Percentiles rank a stretch among this genome's conserved stretches.
phyloP scores from a whole-genome alignment of 2,113 vertebrate species.

The Oreochromis tanganicae region DNA sequence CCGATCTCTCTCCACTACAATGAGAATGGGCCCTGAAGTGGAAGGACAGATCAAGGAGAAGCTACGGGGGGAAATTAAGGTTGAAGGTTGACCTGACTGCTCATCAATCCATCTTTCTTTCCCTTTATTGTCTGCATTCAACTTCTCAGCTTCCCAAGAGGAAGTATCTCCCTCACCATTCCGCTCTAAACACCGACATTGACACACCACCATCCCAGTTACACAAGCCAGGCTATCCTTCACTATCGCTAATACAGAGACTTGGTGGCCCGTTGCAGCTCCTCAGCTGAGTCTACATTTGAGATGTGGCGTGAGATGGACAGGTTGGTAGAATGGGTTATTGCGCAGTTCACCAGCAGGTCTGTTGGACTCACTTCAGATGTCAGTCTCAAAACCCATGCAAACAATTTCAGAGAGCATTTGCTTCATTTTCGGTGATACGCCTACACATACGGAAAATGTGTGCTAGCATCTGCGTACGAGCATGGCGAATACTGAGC shows the following conservation, averaged over 20 bases:
- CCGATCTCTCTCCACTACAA: constrained; percentile 78
- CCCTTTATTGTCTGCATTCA: neutral
- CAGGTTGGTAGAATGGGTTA: constrained; percentile 31
- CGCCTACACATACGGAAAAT: neutral
- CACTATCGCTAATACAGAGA: neutral
- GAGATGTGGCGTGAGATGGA: constrained; percentile 33
- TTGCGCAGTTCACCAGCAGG: constrained; percentile 53
- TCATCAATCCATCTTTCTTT: neutral
- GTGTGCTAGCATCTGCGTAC: neutral
- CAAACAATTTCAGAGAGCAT: neutral
- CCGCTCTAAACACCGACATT: neutral
- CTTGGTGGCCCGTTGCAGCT: neutral
- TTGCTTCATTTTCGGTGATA: constrained; percentile 8
- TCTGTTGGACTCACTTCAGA: constrained; percentile 57
- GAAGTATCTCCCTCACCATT: constrained; percentile 30
- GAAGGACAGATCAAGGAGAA: neutral
- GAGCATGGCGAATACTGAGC: neutral
- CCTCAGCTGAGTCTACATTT: neutral
- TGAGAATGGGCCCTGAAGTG: constrained; percentile 73
- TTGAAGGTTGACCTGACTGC: neutral
- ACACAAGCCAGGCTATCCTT: neutral
- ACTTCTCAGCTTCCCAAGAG: constrained; percentile 10
- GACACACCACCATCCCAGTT: neutral
- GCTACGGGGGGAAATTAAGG: neutral
- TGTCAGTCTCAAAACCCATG: constrained; percentile 25